Percentiles rank a stretch among this genome's conserved stretches.
phyloP scores from a whole-genome alignment of 1,140 invertebrate species.

The Danaus melanippus region DNA sequence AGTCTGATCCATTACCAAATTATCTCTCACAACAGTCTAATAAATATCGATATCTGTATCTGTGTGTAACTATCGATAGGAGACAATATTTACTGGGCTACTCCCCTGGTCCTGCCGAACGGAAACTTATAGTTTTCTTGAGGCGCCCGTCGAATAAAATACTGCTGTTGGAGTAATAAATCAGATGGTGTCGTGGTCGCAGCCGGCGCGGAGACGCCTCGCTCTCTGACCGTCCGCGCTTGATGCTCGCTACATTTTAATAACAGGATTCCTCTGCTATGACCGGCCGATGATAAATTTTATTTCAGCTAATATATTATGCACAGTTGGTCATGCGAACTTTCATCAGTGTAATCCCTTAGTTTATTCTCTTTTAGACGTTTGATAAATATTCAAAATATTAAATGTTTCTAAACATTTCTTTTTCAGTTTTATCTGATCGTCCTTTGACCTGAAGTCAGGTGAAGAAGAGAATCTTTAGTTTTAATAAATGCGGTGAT shows the following conservation, averaged over 20 bases:
- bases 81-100: constrained; percentile 69
- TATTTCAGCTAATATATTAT: constrained; percentile 62
- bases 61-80: constrained; percentile 56
- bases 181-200: constrained; percentile 59
- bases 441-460: too few species aligned
- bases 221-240: constrained; percentile 27
- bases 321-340: constrained; percentile 42
- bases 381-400: neutral
- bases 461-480: neutral
- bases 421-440: too few species aligned
- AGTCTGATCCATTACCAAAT: constrained; percentile 65
- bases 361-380: neutral
- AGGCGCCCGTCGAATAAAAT: constrained; percentile 70
- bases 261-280: constrained; percentile 58
- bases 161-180: constrained; percentile 63
- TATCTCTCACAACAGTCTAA: constrained; percentile 57
- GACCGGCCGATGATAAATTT: constrained; percentile 66
- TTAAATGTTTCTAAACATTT: too few species aligned
- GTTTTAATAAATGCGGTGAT: constrained; percentile 47
- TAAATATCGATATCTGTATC: constrained; percentile 69
- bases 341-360: constrained; percentile 43
- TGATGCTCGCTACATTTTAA: constrained; percentile 64
- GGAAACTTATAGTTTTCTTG: constrained; percentile 71
- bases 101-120: constrained; percentile 65
- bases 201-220: constrained; percentile 51